Evolutionary conservation across 2,113 vertebrate species (phyloP), one percentile per base, ranked within the genome.

Genomic region (Saccopteryx leptura): DNA sequence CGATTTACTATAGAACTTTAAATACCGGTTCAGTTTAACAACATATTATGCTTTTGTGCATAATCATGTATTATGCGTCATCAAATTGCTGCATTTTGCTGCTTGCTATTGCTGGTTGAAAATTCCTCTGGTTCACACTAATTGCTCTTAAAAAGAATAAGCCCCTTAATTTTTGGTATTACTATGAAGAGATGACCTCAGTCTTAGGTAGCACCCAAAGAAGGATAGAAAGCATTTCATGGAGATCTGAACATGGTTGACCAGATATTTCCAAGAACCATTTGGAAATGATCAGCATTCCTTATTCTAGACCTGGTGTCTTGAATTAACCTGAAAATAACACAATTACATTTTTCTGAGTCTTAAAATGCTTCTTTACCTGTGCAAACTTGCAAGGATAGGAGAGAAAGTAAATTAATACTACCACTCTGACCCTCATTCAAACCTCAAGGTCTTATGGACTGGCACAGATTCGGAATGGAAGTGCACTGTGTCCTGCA

Each of bases 251-350:
- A 90, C 71, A 80, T 31, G 23, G 6, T 48, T 21, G 85, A 52
- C 8, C 52, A 88, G 33, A 17, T 28, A 72, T 5, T 33, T 91
- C 46, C 48, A 39, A 39, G 17, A 79, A 71, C 46, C 3, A 26
- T 60, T 54, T 88, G 19, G 26, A 87, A 93, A 79, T 50, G 23
- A 78, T 61, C 71, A 56, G 14, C 48, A 39, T 66, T 78, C 50
- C n/a, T 76, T 88, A 48, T 80, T 48, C 15, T 50, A 26, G 52
- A 76, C 46, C 52, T 83, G 33, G 46, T 28, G 28, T 11, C 88
- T 8, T 89, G 50, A 95, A 65, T 23, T 83, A 71, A 66, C 31
- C 60, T 92, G 46, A 84, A 94, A 56, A 68, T 63, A 48, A 80
- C 48, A 54, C 2, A 15, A n/a, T 86, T 3, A 21, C n/a, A 17